Evolutionary conservation across 2,888 invertebrate genomes (phyloP), one percentile per base, ranked within the genome.

Genomic region (Chloromyia formosa): DNA sequence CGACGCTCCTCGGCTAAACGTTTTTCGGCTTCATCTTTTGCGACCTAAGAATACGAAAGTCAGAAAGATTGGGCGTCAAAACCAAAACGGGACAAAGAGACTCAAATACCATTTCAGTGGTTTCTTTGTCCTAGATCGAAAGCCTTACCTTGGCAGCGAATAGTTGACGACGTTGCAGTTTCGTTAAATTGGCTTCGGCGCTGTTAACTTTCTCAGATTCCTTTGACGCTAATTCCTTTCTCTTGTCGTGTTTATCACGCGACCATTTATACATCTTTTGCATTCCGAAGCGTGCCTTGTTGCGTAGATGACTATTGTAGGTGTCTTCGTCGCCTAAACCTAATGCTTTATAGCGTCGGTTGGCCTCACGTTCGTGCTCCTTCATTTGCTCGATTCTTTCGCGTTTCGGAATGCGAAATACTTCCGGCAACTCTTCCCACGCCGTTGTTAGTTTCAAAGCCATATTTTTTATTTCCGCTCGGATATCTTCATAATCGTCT

Each of bases 341-440:
- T 74, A 0, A 79, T 78, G 78, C 78, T 80, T 84, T 80, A 83
- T 86, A 80, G 82, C 82, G 82, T 61, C 86, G 88, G 86, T 94
- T 94, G 7, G 95, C 96, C 87, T 96, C 95, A 49, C 94, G 87
- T 86, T 97, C 97, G 82, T 96, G 96, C 82, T 95, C 95, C 82
- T 96, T 96, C 93, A 97, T 94, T 84, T 96, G 95, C 82, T 97
- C 96, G 77, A 96, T 93, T 74, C 95, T 89, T 82, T 97, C 95
- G 80, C 95, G 95, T 85, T 96, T 96, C 0, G 97, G 97, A 81
- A 97, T 97, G 83, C 94, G 92, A 84, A 96, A 97, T 23, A 89
- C 87, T 82, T 89, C 84, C 0, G 85, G 84, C 62, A 86, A 78
- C 7, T 79, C 79, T 58, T 82, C 81, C 85, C 85, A 86, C 7